Base-by-base conservation (phyloP, 2,888 invertebrate genomes). In the Parasteatoda lunata region DNA sequence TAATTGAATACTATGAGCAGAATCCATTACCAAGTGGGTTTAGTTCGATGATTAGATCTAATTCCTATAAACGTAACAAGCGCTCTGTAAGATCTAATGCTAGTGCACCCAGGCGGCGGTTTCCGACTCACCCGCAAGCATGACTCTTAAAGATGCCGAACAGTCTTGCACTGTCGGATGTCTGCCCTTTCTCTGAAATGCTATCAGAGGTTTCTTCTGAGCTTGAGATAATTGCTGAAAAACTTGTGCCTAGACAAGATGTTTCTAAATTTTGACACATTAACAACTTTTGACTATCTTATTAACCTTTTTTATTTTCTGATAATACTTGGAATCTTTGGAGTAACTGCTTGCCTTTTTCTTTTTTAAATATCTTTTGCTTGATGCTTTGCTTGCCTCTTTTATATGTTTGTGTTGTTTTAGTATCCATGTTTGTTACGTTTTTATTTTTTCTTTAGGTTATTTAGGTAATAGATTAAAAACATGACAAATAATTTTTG, bases 1-100 rank as follows among this genome's bases (percentile, higher is more conserved):
- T 95, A 49, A 89, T 90, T 77, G 89, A 81, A 5, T 78, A 79
- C 54, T 88, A 88, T n/a, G 79, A 85, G 70, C 65, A 75, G 52
- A 75, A 86, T 45, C 88, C 88, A 13, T 47, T 81, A 51, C 88
- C 86, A 78, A 88, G 88, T 88, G 88, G 83, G 88, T 86, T 81
- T 45, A 8, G 51, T 13, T 82, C 88, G 72, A 48, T 78, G 15
- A 13, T 71, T 76, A 83, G 76, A 76, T 80, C 71, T 51, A 66
- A 54, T 68, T 76, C 52, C 51, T 77, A 47, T 15, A 86, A 70
- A 54, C 84, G 84, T 54, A 84, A 59, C 75, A 78, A 66, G 15
- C 84, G 84, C 48, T 52, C 65, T 30, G 45, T 66, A 47, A 77
- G 59, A 65, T 49, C 64, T 70, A 82, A 76, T n/a, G 15, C 48